Conservation (phyloP, 2,888 invertebrate species). For the Drepana falcataria region DNA sequence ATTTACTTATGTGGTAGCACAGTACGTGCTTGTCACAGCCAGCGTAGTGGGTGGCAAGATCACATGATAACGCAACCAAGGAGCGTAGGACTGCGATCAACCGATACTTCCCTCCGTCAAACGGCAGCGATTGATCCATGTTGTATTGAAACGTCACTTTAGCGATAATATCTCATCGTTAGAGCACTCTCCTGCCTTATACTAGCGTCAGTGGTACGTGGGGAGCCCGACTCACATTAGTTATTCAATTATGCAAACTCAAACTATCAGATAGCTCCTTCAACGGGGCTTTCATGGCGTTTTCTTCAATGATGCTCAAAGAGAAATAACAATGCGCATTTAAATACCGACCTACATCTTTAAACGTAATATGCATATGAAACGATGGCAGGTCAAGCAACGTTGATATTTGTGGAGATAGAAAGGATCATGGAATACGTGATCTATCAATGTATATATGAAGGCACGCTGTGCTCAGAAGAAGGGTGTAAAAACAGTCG, state of each 20-base stretch:
- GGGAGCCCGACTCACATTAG: slow-evolving; percentile 49
- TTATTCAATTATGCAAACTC: slow-evolving; percentile 70
- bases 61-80: slow-evolving; percentile 30
- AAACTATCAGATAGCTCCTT: slow-evolving; percentile 57
- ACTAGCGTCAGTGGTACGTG: slow-evolving; percentile 40
- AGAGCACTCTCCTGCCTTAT: slow-evolving; percentile 47
- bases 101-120: slow-evolving; percentile 43
- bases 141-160: slow-evolving; percentile 75
- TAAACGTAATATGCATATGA: slow-evolving; percentile 37
- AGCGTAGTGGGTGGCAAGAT: slow-evolving; percentile 34
- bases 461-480: slow-evolving; percentile 17
- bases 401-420: slow-evolving; percentile 30
- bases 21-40: slow-evolving; percentile 30
- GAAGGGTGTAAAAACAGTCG: slow-evolving; percentile 56
- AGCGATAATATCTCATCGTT: slow-evolving; percentile 70
- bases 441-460: slow-evolving; percentile 44
- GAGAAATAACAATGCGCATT: slow-evolving; percentile 48
- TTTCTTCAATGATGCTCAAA: slow-evolving; percentile 47
- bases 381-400: slow-evolving; percentile 19
- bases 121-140: slow-evolving; percentile 52
- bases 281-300: slow-evolving; percentile 43
- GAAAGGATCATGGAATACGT: slow-evolving; percentile 60
- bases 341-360: slow-evolving; percentile 36
- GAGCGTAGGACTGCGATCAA: slow-evolving; percentile 36
- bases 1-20: slow-evolving; percentile 11